Evolutionary conservation across 2,113 vertebrate genomes (phyloP).

Genomic region (Pedetes capensis): DNA sequence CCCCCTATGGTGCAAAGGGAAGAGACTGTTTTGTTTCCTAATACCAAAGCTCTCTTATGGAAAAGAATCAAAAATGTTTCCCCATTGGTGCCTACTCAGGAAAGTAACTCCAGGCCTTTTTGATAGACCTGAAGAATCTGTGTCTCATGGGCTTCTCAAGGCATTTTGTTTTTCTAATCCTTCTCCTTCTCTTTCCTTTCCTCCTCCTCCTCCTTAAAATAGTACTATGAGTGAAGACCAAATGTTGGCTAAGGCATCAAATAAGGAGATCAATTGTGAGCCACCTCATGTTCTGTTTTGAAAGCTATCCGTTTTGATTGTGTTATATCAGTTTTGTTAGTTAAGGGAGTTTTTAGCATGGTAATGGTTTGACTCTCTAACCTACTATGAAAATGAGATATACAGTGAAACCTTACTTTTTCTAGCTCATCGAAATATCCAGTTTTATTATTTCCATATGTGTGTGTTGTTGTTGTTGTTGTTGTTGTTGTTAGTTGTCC

Average conservation of each 20-base stretch:
- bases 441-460: not conserved
- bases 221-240: not conserved
- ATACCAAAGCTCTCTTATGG: conserved; percentile 21
- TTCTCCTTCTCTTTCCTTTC: not conserved
- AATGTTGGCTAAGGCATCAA: not conserved
- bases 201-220: not conserved
- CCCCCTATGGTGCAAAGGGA: not conserved
- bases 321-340: not conserved
- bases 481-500: too few relatives aligned
- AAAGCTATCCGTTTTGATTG: not conserved
- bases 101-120: not conserved
- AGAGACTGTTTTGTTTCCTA: conserved; percentile 27
- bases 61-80: not conserved
- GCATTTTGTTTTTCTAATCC: not conserved
- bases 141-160: not conserved
- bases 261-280: not conserved
- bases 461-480: too few relatives aligned
- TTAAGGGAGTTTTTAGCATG: not conserved
- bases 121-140: not conserved
- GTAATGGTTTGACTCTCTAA: not conserved
- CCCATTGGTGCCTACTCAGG: not conserved
- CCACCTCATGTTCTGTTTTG: not conserved
- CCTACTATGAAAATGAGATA: not conserved
- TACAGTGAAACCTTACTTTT: not conserved
- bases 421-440: not conserved